Evolutionary conservation across 2,888 invertebrate genomes (phyloP), one percentile per base, ranked within the genome.

Genomic region (Caenorhabditis plicata): DNA sequence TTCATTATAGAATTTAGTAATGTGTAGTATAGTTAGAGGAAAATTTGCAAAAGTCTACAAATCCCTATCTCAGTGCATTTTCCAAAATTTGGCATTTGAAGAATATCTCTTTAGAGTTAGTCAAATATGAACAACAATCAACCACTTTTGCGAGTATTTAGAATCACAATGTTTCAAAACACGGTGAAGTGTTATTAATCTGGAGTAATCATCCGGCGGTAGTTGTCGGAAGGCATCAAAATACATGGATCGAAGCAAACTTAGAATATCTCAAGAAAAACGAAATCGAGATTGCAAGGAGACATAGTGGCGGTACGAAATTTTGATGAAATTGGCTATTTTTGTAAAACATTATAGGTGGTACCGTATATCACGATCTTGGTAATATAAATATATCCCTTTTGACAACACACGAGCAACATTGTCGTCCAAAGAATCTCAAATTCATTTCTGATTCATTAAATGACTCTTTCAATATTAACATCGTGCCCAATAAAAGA

Each of bases 161-260:
- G 58, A 53, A 48, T 3, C 88, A 88, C 82, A 88, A 92, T 81
- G 90, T 93, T 73, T 85, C 86, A 4, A 38, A 54, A 23, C 87
- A 88, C 57, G 89, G 90, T 80, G 90, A 91, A 82, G 86, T 93
- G 2, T 85, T 96, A 81, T 86, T 95, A 83, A 84, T 96, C 51
- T 96, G 94, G 92, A 87, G 72, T 45, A 98, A 95, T 82, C 87
- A 88, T 69, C 94, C 95, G 0, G 90, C 92, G 81, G 90, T 98
- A 47, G 94, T 98, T 4, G 88, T 96, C 81, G 98, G 98, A 5
- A 87, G 91, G 52, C 91, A 95, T 83, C 96, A 96, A 83, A 98
- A 98, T 83, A 92, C 94, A 0, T 98, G 94, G 89, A 82, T 88
- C 27, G 96, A 98, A 82, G 88, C 90, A 1, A 90, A 95, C 82